Conservation (phyloP, 64 coral and sea anemone species). For the Catalaphyllia jardinei region DNA sequence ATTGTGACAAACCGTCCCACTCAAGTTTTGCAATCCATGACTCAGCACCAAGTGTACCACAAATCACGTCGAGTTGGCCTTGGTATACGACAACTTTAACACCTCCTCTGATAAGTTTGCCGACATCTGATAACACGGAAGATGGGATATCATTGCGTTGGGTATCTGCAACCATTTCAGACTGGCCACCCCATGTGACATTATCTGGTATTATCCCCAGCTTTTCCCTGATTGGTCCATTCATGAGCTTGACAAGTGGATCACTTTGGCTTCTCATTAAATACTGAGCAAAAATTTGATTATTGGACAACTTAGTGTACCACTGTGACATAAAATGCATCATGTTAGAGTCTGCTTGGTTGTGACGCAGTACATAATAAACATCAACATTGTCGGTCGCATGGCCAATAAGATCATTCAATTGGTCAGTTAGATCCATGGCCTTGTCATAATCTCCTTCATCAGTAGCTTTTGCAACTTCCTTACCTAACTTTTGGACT, state of each 20-base stretch:
- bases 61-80: slow-evolving; percentile 96
- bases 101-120: slow-evolving; percentile 61
- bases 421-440: slow-evolving; percentile 55
- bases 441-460: slow-evolving; percentile 62
- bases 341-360: slow-evolving; percentile 22
- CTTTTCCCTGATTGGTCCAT: slow-evolving; percentile 98
- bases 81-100: slow-evolving; percentile 85
- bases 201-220: slow-evolving; percentile 89
- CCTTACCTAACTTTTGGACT: slow-evolving; percentile 45
- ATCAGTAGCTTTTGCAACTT: slow-evolving; percentile 58
- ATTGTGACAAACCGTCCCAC: slow-evolving; percentile 70
- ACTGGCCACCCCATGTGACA: slow-evolving; percentile 89
- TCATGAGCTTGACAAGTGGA: slow-evolving; percentile 76
- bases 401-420: slow-evolving; percentile 47
- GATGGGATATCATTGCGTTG: slow-evolving; percentile 85
- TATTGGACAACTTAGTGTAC: slow-evolving; percentile 1
- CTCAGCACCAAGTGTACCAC: slow-evolving; percentile 78
- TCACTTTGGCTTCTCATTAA: slow-evolving; percentile 52
- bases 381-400: slow-evolving; percentile 92
- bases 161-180: slow-evolving; percentile 51
- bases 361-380: slow-evolving; percentile 89
- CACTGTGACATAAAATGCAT: neutral
- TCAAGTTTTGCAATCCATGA: slow-evolving; percentile 80
- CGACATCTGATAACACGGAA: slow-evolving; percentile 76
- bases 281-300: slow-evolving; percentile 65